Evolutionary conservation across 2,888 invertebrate species (phyloP), one percentile per base, ranked within the genome.

Genomic region (Agapostemon virescens): DNA sequence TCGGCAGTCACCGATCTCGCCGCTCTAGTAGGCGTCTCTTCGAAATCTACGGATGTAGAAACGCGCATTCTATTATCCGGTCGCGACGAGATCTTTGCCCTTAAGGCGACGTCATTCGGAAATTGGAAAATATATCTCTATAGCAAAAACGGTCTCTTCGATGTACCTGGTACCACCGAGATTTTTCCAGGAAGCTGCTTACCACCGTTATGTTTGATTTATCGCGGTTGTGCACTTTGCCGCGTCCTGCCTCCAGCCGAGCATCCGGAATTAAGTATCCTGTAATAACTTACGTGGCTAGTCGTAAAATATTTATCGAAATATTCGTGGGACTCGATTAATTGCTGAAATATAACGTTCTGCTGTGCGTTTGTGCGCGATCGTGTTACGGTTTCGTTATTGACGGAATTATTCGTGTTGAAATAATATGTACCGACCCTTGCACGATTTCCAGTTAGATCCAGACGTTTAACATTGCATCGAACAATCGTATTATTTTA

Each of bases 41-140:
- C 81, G 77, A 77, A 15, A 61, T 33, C 77, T 55, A 63, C 77
- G 84, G 77, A 85, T 86, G 80, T 81, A 82, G 79, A 81, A 77
- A 85, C 78, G 76, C 78, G 67, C 68, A 77, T 79, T 69, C 81
- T 79, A 82, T 86, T 87, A 88, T 84, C 82, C 85, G 80, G 33
- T 77, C 70, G 67, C 68, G 76, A 58, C 69, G 74, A 78, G 79
- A 84, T 84, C 76, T 83, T 70, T 68, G 38, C 13, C n/a, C 30
- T 15, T 61, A 58, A 66, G 68, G 68, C 79, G 81, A 81, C 71
- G 83, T 83, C 79, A 79, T 85, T 87, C 88, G 88, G 86, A 88
- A 87, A 87, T 87, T 88, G 88, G 86, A 83, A 84, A 81, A 87
- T 87, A 86, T 84, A 88, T 87, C 84, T 85, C 74, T 20, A 38